Base-by-base conservation (phyloP, 2,888 invertebrate genomes). In the Troglohyphantes excavatus region DNA sequence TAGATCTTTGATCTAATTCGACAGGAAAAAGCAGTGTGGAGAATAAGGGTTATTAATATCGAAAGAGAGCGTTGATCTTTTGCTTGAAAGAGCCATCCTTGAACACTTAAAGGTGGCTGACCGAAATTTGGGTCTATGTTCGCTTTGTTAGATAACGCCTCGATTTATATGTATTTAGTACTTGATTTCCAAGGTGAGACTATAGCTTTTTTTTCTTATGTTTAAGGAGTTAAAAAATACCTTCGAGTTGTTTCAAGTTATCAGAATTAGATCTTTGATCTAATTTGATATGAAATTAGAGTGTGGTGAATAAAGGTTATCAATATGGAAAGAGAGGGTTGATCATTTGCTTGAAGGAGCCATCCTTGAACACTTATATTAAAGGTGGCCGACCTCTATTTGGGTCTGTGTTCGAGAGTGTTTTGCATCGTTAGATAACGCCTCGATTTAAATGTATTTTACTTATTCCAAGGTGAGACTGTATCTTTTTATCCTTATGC, bases 1-100 rank as follows among this genome's bases (percentile, higher is more conserved):
- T n/a, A 13, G 59, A 61, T 27, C 29, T 59, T 59, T 61, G 61
- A 61, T 72, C 61, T 61, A 75, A 19, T 61, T 75, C 59, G n/a
- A n/a, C n/a, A n/a, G 21, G 17, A 23, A 23, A 26, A 65, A 53
- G 13, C n/a, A 0, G 13, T 53, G 39, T 11, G 13, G 39, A n/a
- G 2, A 39, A 7, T 2, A 23, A 61, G 61, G 5, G 19, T 61
- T 61, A n/a, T 9, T 61, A 3, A 2, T 11, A 9, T 17, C 11
- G 11, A 19, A 7, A 39, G 23, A 43, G 70, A 70, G 39, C 43
- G 43, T 70, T 70, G 70, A 70, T 70, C 70, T 39, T 9, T 19
- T 11, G 70, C n/a, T 39, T 23, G 3, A 5, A 23, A 39, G 13
- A 13, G 0, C 0, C 19, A 21, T 21, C 70, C 70, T 70, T 70